Evolutionary conservation across 2,888 invertebrate species (phyloP), one percentile per base, ranked within the genome.

Genomic region (Limnephilus marmoratus): DNA sequence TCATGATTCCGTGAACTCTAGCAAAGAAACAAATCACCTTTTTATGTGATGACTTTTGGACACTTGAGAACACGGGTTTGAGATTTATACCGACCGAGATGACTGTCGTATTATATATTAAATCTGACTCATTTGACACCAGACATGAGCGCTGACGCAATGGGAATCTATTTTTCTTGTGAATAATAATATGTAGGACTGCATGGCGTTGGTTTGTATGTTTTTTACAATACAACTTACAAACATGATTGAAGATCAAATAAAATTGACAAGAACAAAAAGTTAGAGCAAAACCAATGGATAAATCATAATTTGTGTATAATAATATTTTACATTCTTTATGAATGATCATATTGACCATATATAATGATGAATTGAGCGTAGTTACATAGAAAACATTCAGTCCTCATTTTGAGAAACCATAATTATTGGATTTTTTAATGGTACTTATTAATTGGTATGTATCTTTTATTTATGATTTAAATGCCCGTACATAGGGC

Each of bases 1-100:
- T 87, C 87, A 34, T 31, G 87, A 87, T 87, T 87, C 87, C 87
- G 18, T 31, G 87, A 87, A 87, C 87, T 49, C 29, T 29, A 31
- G 0, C 3, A 41, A 5, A 18, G 31, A 13, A 53, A 53, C 45
- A 87, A 87, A 53, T 31, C 18, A 18, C 49, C 53, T 53, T 87
- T 68, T 53, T 87, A 53, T 87, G 31, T 29, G 87, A 87, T 85
- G 85, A 37, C 85, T 34, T 41, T 37, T 85, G 24, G 53, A 87
- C 87, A 53, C 34, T 49, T 87, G 31, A 12, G 31, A 87, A 49
- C 29, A 29, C 31, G 53, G 31, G 31, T 87, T 29, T 45, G 37
- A 83, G 41, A 83, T 83, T 83, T 34, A 83, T 18, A 83, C 31
- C 9, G 24, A 83, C 9, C 83, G 41, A 24, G 31, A 34, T 34